Conservation (phyloP, 2,797 vertebrate genomes). For the Scomberomorus guttatus region DNA sequence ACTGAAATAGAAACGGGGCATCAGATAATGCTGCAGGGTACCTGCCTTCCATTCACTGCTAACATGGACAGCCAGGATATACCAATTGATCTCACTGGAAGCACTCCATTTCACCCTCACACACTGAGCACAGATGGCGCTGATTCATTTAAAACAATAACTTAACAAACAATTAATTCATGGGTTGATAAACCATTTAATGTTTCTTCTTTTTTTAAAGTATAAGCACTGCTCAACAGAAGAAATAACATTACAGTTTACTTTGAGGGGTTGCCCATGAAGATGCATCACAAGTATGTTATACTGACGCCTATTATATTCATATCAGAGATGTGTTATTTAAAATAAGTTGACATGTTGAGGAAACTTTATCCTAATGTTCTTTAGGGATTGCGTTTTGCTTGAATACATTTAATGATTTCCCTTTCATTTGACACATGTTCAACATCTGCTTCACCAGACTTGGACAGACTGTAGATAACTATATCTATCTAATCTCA, state of each 20-base stretch:
- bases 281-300: slow-evolving; percentile 51
- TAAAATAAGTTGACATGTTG: neutral
- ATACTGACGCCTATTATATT: slow-evolving; percentile 18
- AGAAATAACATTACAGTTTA: slow-evolving; percentile 23
- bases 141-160: slow-evolving; percentile 26
- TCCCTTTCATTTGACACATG: neutral
- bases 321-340: slow-evolving; percentile 1
- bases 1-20: slow-evolving; percentile 77
- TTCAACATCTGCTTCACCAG: neutral
- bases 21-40: slow-evolving; percentile 77
- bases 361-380: neutral
- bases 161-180: slow-evolving; percentile 9
- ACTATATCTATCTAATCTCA: neutral
- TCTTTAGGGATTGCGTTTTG: neutral
- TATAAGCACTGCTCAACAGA: slow-evolving; percentile 24
- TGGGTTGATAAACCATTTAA: slow-evolving; percentile 10
- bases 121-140: slow-evolving; percentile 21
- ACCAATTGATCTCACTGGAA: slow-evolving; percentile 66
- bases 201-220: neutral
- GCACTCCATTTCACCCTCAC: slow-evolving; percentile 33
- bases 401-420: neutral
- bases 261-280: neutral
- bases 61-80: slow-evolving; percentile 51
- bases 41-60: slow-evolving; percentile 42
- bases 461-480: neutral